These are phyloP conservation scores for Cephus pygmeus DNA, from an alignment of 2,888 invertebrate genomes.

Conservation along the genomic window DNA sequence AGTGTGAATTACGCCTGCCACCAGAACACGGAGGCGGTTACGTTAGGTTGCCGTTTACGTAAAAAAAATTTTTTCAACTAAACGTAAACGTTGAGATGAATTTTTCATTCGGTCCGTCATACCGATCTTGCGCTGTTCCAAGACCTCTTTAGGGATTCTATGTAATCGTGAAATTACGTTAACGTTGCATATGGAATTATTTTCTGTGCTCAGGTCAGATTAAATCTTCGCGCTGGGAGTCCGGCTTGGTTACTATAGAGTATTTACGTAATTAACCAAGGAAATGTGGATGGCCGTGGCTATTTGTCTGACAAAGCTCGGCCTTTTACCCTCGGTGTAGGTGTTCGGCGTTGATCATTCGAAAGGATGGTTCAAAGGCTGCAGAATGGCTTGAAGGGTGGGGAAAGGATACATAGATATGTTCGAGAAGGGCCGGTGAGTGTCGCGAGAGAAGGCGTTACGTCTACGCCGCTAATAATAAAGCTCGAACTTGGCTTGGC, in stretches of 20 bases:
- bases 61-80: neutral
- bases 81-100: neutral
- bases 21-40: neutral
- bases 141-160: neutral
- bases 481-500: neutral
- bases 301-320: neutral
- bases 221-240: neutral
- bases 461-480: slow-evolving; percentile 2
- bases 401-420: neutral
- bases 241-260: neutral
- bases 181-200: neutral
- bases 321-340: neutral
- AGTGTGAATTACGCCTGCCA: neutral
- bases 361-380: neutral
- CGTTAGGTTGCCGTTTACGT: no score
- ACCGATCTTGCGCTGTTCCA: neutral
- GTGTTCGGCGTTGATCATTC: neutral
- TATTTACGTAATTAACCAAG: neutral
- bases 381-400: neutral
- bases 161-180: neutral
- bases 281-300: neutral
- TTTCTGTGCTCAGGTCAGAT: neutral
- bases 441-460: slow-evolving; percentile 3
- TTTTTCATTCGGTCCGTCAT: neutral
- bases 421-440: neutral